A percentile compares a stretch with the other conserved stretches of the same genome.
These are phyloP conservation scores for Microplitis mediator DNA, from an alignment of 1,140 invertebrate genomes.

Conservation along the genomic window DNA sequence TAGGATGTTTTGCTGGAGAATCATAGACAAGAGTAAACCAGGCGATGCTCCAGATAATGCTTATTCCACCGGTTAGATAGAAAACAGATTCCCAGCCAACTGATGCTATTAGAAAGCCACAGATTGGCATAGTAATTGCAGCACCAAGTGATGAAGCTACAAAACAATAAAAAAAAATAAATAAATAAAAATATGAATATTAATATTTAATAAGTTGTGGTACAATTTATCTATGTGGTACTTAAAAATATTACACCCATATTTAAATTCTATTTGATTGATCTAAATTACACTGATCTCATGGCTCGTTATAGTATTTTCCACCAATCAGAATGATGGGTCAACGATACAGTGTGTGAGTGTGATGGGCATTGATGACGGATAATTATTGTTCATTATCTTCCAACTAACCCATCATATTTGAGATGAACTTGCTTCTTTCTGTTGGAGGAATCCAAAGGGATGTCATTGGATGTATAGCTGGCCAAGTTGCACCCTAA, in stretches of 20 bases:
- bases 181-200: neutral
- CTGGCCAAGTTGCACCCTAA: slow-evolving; percentile 87
- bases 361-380: neutral
- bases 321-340: no score
- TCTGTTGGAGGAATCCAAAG: slow-evolving; percentile 91
- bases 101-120: slow-evolving; percentile 78
- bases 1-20: slow-evolving; percentile 82
- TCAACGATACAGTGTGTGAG: no score
- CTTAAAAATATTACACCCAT: neutral
- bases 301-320: neutral
- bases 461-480: slow-evolving; percentile 86
- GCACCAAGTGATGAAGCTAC: slow-evolving; percentile 81
- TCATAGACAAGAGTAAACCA: slow-evolving; percentile 89
- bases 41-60: slow-evolving; percentile 79
- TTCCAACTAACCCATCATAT: slow-evolving; percentile 79
- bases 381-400: slow-evolving; percentile 7
- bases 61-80: slow-evolving; percentile 80
- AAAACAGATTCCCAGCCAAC: slow-evolving; percentile 85
- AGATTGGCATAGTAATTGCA: slow-evolving; percentile 81
- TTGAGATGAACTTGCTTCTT: slow-evolving; percentile 83
- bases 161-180: slow-evolving; percentile 34
- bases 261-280: neutral
- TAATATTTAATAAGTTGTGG: neutral
- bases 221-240: neutral
- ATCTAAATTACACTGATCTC: slow-evolving; percentile 1